These are phyloP conservation scores for Synodontis membranacea DNA, from an alignment of 2,113 vertebrate species.

Conservation along the genomic window DNA sequence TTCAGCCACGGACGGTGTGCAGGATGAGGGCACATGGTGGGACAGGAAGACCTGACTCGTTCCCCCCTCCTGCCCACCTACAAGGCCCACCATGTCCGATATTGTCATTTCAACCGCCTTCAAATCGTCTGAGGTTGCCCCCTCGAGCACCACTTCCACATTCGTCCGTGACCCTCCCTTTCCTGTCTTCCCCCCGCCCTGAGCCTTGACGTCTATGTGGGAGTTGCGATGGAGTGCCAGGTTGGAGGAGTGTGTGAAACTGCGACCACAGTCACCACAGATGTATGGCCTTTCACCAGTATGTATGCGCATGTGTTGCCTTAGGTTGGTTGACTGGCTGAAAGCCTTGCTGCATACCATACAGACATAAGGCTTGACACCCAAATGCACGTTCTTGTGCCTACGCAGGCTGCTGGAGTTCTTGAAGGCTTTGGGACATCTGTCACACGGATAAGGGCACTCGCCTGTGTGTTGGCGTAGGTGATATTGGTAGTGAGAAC, in stretches of 20 bases:
- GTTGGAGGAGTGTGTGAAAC: slow-evolving; percentile 88
- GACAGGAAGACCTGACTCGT: slow-evolving; percentile 75
- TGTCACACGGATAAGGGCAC: slow-evolving; percentile 85
- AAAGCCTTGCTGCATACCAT: slow-evolving; percentile 84
- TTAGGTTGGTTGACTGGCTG: slow-evolving; percentile 88
- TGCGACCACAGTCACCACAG: slow-evolving; percentile 73
- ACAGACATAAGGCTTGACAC: slow-evolving; percentile 85
- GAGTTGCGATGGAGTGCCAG: slow-evolving; percentile 79
- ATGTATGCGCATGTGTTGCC: slow-evolving; percentile 89
- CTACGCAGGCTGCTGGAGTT: slow-evolving; percentile 88
- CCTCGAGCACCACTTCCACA: slow-evolving; percentile 64
- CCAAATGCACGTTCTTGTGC: slow-evolving; percentile 88
- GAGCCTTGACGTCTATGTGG: slow-evolving; percentile 62
- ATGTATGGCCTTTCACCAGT: slow-evolving; percentile 80
- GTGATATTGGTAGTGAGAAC: slow-evolving; percentile 95
- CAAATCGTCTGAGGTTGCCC: slow-evolving; percentile 36
- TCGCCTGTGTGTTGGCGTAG: slow-evolving; percentile 90
- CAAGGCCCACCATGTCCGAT: slow-evolving; percentile 74
- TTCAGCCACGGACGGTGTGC: slow-evolving; percentile 44
- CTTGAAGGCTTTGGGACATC: slow-evolving; percentile 91
- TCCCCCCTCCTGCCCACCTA: slow-evolving; percentile 70
- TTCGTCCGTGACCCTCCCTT: slow-evolving; percentile 28
- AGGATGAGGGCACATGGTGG: slow-evolving; percentile 45
- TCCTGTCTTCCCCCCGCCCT: slow-evolving; percentile 48
- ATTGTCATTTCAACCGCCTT: slow-evolving; percentile 52